Conservation (phyloP, 2,888 invertebrate species). For the Heterodera filipjevi region DNA sequence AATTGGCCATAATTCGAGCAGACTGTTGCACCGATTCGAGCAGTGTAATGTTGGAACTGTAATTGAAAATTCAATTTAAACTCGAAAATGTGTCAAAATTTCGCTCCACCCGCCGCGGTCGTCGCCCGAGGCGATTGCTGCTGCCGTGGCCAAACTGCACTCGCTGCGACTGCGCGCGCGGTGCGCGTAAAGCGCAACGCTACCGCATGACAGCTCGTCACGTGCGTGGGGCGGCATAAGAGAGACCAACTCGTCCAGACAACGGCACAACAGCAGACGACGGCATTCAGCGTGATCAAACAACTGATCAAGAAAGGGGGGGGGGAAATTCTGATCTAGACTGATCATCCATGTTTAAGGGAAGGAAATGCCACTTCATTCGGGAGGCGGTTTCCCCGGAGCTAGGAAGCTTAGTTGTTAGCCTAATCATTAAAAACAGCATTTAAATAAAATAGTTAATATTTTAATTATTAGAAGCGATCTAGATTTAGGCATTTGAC, state of each 20-base stretch:
- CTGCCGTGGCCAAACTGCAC: slow-evolving; percentile 6
- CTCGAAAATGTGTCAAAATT: not conserved
- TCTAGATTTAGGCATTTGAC: too few species aligned
- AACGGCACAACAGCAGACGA: slow-evolving; percentile 44
- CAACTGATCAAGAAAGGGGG: slow-evolving; percentile 25
- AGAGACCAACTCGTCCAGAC: slow-evolving; percentile 45
- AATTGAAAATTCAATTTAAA: not conserved
- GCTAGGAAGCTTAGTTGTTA: too few species aligned
- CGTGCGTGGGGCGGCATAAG: slow-evolving; percentile 40
- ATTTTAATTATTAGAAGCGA: too few species aligned
- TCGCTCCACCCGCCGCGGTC: not conserved
- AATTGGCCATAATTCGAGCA: slow-evolving; percentile 33
- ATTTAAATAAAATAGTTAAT: too few species aligned
- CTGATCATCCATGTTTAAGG: too few species aligned
- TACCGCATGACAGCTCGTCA: slow-evolving; percentile 28
- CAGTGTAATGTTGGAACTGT: not conserved
- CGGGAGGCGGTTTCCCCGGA: too few species aligned
- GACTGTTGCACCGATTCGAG: slow-evolving; percentile 30
- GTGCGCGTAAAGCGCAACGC: slow-evolving; percentile 5
- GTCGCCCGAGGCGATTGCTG: slow-evolving; percentile 15
- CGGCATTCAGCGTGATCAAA: slow-evolving; percentile 48
- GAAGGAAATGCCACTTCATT: too few species aligned
- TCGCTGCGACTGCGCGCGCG: slow-evolving; percentile 30
- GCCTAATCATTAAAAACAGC: too few species aligned
- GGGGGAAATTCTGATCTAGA: too few species aligned